These are phyloP conservation scores for Drosophila setosimentum DNA, from an alignment of 2,888 invertebrate species.

Conservation along the genomic window DNA sequence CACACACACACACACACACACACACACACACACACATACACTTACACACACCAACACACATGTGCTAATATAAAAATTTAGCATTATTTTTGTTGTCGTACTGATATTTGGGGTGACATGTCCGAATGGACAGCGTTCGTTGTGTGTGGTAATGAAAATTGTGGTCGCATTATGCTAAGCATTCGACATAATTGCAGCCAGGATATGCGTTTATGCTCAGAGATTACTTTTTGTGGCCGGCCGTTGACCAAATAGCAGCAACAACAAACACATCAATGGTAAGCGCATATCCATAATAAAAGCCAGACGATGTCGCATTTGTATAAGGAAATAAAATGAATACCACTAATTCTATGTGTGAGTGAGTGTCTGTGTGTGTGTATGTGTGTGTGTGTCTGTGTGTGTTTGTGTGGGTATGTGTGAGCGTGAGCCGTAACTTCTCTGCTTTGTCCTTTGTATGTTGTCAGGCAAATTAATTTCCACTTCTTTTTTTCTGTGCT, in stretches of 20 bases:
- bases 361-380: background rate
- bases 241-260: constrained; percentile 57
- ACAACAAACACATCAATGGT: constrained; percentile 34
- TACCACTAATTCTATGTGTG: constrained; percentile 42
- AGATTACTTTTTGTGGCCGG: constrained; percentile 75
- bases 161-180: constrained; percentile 76
- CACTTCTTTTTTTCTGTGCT: constrained; percentile 34
- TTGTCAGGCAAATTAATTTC: constrained; percentile 64
- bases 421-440: constrained; percentile 4
- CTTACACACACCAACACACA: too few species aligned
- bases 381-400: constrained; percentile 20
- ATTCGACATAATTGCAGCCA: constrained; percentile 74
- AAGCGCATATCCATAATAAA: constrained; percentile 62
- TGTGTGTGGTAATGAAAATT: constrained; percentile 73
- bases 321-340: constrained; percentile 74
- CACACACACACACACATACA: constrained; percentile 1
- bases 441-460: constrained; percentile 16
- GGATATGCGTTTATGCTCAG: constrained; percentile 77
- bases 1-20: constrained; percentile 8
- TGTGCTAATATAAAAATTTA: constrained; percentile 56
- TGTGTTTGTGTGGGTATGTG: constrained; percentile 10
- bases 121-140: constrained; percentile 38
- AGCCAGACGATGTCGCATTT: constrained; percentile 71
- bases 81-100: constrained; percentile 43
- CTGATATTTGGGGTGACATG: constrained; percentile 50